Evolutionary conservation across 2,113 vertebrate species (phyloP).

Genomic region (Coregonus clupeaformis): DNA sequence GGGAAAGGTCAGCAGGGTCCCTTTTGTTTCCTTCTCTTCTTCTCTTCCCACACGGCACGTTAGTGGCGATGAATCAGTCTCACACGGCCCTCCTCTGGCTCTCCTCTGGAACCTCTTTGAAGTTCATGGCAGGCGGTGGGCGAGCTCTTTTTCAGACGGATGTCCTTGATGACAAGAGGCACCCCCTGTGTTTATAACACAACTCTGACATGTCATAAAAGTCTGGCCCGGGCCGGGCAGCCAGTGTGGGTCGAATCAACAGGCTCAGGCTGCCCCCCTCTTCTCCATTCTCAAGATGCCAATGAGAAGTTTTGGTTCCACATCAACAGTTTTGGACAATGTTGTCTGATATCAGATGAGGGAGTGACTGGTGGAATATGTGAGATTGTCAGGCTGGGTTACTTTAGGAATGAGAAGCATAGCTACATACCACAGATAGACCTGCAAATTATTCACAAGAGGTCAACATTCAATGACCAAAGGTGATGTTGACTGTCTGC

Average conservation of each 20-base stretch:
- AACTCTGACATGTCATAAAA: constrained; percentile 46
- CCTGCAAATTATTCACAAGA: background rate
- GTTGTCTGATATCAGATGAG: background rate
- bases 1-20: constrained; percentile 51
- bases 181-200: constrained; percentile 47
- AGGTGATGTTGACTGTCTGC: background rate
- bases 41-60: constrained; percentile 41
- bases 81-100: constrained; percentile 9
- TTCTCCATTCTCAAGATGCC: background rate
- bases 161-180: constrained; percentile 53
- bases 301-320: constrained; percentile 13
- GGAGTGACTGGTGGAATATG: background rate
- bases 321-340: constrained; percentile 12
- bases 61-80: constrained; percentile 47
- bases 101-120: constrained; percentile 48
- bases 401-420: background rate
- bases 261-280: background rate
- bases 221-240: constrained; percentile 1
- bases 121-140: constrained; percentile 21
- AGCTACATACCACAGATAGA: background rate
- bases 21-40: constrained; percentile 45
- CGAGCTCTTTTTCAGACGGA: constrained; percentile 40
- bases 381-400: background rate
- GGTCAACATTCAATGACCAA: constrained; percentile 5
- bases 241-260: background rate